phyloP scores from a whole-genome alignment of 2,113 vertebrate species.

The Prionailurus bengalensis region DNA sequence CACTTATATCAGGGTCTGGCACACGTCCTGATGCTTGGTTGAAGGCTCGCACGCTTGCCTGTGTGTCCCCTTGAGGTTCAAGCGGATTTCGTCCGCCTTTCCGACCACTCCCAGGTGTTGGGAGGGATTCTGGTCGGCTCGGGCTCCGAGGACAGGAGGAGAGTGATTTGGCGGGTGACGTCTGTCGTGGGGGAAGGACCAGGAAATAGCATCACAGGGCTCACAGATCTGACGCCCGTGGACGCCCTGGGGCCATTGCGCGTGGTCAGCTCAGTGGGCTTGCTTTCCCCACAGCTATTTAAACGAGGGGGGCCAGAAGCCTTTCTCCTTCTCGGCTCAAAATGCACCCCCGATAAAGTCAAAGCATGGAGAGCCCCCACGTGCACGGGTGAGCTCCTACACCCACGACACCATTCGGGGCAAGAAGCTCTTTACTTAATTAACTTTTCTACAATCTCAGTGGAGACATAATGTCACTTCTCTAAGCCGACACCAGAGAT shows the following conservation, averaged over 20 bases:
- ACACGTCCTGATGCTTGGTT: not conserved
- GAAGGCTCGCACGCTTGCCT: not conserved
- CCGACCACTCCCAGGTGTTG: not conserved
- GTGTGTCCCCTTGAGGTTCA: not conserved
- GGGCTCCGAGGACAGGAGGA: too few species aligned
- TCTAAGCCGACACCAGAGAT: not conserved
- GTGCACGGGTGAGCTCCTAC: not conserved
- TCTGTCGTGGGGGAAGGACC: rapidly evolving
- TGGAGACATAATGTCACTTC: not conserved
- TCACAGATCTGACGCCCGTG: not conserved
- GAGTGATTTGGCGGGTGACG: not conserved
- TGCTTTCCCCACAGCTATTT: not conserved
- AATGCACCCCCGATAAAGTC: not conserved
- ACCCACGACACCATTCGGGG: not conserved
- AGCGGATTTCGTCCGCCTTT: not conserved
- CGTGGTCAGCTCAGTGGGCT: not conserved
- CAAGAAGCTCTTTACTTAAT: not conserved
- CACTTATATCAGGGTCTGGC: not conserved
- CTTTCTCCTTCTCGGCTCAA: not conserved
- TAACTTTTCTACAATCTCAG: not conserved
- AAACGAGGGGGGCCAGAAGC: rapidly evolving
- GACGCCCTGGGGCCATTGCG: too few species aligned
- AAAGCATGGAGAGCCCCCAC: not conserved
- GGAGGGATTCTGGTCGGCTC: not conserved
- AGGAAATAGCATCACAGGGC: not conserved